phyloP scores from a whole-genome alignment of 1,140 invertebrate species.

The Ganaspis sp. region DNA sequence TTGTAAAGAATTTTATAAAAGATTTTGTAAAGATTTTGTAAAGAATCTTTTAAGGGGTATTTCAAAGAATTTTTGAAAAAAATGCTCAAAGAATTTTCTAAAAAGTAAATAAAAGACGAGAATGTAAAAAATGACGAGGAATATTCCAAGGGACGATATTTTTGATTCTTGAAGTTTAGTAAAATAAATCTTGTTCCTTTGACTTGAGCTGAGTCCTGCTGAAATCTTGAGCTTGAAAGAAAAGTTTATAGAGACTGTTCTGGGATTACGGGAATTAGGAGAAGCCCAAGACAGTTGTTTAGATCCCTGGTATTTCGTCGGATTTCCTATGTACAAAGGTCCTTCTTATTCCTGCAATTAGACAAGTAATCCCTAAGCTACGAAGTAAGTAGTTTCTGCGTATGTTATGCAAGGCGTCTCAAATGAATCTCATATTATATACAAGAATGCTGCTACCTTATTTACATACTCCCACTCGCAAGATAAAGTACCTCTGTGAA shows the following conservation, averaged over 20 bases:
- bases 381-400: slow-evolving; percentile 6
- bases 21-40: too few relatives aligned
- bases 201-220: not conserved
- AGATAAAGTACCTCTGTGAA: too few relatives aligned
- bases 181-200: not conserved
- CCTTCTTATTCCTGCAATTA: slow-evolving; percentile 12
- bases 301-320: not conserved
- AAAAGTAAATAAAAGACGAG: too few relatives aligned
- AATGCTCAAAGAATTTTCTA: too few relatives aligned
- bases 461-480: not conserved
- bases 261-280: slow-evolving; percentile 7
- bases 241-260: not conserved
- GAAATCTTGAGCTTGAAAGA: not conserved
- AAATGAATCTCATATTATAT: not conserved
- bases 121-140: too few relatives aligned
- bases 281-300: not conserved
- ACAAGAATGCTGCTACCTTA: not conserved
- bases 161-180: too few relatives aligned
- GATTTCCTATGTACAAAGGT: slow-evolving; percentile 21
- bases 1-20: too few relatives aligned
- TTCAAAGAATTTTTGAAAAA: too few relatives aligned
- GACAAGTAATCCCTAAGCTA: not conserved
- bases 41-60: too few relatives aligned
- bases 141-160: too few relatives aligned
- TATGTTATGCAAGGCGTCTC: not conserved